Conservation (phyloP, 1,140 invertebrate species). For the Branchinecta lynchi region DNA sequence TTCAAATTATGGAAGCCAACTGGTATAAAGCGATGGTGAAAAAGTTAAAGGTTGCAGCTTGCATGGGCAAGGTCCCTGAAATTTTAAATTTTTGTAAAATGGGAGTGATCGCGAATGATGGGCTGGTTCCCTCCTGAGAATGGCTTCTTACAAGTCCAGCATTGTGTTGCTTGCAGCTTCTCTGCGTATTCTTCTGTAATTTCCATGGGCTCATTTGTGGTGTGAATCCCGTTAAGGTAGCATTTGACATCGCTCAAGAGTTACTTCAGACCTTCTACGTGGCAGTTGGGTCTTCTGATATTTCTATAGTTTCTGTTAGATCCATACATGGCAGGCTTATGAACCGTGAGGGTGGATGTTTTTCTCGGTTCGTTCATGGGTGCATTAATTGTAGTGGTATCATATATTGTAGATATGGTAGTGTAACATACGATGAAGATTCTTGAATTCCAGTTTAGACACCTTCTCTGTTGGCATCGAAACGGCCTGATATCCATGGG, state of each 20-base stretch:
- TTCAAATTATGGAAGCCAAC: too few relatives aligned
- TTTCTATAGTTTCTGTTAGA: background rate
- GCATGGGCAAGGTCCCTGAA: too few relatives aligned
- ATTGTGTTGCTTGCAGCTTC: background rate
- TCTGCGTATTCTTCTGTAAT: background rate
- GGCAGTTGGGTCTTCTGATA: background rate
- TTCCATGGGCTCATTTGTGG: background rate
- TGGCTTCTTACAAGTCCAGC: too few relatives aligned
- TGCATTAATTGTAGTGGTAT: too few relatives aligned
- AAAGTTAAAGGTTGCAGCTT: too few relatives aligned
- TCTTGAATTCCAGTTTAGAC: background rate
- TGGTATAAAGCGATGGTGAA: too few relatives aligned
- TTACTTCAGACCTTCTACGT: background rate
- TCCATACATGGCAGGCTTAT: background rate
- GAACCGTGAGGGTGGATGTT: background rate
- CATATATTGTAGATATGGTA: background rate
- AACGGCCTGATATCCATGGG: background rate
- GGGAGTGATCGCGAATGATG: too few relatives aligned
- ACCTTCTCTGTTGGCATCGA: background rate
- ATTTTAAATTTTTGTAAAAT: too few relatives aligned
- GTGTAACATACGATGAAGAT: background rate
- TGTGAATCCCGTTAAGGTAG: background rate
- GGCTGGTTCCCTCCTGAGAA: too few relatives aligned
- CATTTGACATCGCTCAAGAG: background rate
- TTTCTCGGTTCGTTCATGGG: background rate